phyloP scores from a whole-genome alignment of 2,888 invertebrate species.

The Myopa tessellatipennis region DNA sequence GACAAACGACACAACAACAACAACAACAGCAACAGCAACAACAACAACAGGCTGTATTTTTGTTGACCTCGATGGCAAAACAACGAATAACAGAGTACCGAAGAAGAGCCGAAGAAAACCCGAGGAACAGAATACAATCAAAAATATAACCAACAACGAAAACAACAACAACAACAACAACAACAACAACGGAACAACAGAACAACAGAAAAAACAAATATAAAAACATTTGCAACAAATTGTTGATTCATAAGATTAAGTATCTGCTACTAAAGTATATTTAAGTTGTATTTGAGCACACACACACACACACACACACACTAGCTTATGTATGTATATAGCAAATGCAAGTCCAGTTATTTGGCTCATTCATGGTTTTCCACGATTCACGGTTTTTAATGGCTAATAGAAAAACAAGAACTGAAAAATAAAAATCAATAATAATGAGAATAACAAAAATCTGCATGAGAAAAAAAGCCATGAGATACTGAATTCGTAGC shows the following conservation, averaged over 20 bases:
- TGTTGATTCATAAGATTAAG: conserved; percentile 6
- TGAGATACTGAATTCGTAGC: conserved; percentile 15
- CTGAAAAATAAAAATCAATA: conserved; percentile 10
- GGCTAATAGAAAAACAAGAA: background rate
- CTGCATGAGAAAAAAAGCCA: conserved; percentile 13
- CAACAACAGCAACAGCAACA: no score
- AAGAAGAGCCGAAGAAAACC: background rate
- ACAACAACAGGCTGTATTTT: no score
- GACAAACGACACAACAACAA: no score
- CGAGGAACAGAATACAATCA: no score
- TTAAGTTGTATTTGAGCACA: conserved; percentile 8
- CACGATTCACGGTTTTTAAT: background rate
- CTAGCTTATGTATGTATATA: background rate
- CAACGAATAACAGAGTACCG: no score
- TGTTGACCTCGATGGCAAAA: no score
- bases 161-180: no score
- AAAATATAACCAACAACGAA: no score
- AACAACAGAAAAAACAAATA: background rate
- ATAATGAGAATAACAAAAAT: background rate
- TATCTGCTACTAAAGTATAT: conserved; percentile 33
- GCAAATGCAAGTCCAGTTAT: background rate
- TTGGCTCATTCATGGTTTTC: conserved; percentile 15
- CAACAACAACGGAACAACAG: no score
- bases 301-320: conserved; percentile 14
- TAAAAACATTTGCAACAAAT: no score